Conservation (phyloP, 2,113 vertebrate genomes). For the Fulmarus glacialis region DNA sequence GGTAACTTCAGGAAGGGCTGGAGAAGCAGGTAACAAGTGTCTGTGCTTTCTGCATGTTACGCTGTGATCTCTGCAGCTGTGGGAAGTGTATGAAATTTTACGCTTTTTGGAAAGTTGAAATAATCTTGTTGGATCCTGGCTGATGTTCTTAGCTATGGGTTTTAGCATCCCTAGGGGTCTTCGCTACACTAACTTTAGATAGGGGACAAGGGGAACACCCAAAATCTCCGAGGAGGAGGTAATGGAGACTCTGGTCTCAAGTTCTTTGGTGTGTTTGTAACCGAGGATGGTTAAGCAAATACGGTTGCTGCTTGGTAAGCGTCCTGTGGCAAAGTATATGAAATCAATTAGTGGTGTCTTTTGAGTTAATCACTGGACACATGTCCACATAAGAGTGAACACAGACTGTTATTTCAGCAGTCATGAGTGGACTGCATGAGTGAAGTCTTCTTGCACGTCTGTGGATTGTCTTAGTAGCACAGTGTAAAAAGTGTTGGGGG, state of each 20-base stretch:
- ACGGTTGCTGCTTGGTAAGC: neutral
- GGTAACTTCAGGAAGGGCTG: neutral
- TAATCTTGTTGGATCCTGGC: neutral
- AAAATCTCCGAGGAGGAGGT: neutral
- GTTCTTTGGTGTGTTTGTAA: neutral
- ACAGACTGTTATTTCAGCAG: neutral
- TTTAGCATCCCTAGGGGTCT: neutral
- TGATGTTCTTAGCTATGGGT: neutral
- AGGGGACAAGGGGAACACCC: neutral
- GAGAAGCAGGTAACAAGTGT: neutral
- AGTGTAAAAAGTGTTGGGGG: neutral
- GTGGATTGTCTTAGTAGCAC: neutral
- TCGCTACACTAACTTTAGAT: neutral
- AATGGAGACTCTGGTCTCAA: neutral
- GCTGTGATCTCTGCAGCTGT: neutral
- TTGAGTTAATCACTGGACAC: neutral
- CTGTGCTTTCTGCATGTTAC: accelerated
- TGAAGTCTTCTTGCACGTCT: neutral
- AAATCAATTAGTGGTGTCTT: neutral
- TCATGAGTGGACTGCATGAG: neutral
- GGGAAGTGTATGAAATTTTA: neutral
- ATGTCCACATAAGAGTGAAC: neutral
- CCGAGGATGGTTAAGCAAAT: neutral
- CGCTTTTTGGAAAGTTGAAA: neutral
- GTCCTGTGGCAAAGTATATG: neutral